Conservation (phyloP, 2,113 vertebrate genomes). For the Macrotus californicus region DNA sequence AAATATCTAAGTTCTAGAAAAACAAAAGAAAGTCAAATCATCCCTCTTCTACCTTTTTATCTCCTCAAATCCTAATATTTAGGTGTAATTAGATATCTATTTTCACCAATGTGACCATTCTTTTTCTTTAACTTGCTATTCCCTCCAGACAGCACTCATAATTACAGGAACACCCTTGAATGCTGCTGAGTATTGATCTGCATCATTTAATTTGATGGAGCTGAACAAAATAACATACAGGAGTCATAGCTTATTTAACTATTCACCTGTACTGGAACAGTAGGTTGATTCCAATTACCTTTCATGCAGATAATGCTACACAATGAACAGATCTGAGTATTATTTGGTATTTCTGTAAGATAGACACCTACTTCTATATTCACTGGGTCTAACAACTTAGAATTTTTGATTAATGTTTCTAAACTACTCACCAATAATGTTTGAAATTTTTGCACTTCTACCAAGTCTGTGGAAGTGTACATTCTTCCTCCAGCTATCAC, state of each 20-base stretch:
- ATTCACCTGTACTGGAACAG: background rate
- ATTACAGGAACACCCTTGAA: background rate
- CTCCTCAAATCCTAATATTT: background rate
- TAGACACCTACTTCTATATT: background rate
- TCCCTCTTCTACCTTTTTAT: background rate
- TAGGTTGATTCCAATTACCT: background rate
- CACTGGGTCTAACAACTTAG: background rate
- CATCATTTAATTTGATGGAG: background rate
- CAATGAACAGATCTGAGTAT: background rate
- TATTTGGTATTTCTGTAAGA: background rate
- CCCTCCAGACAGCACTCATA: background rate
- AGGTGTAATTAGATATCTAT: background rate
- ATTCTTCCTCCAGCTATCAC: background rate
- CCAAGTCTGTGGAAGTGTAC: background rate
- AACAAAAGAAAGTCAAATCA: background rate
- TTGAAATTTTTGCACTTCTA: background rate
- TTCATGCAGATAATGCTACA: background rate
- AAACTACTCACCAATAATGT: background rate
- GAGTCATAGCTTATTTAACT: background rate
- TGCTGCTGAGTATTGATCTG: background rate
- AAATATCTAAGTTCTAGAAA: background rate
- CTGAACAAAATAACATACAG: background rate
- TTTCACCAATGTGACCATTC: background rate
- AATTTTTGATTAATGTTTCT: background rate
- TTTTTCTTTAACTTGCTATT: background rate